Evolutionary conservation across 92 coral and sea anemone genomes (phyloP), one percentile per base, ranked within the genome.

Genomic region (Virgularia gustaviana): DNA sequence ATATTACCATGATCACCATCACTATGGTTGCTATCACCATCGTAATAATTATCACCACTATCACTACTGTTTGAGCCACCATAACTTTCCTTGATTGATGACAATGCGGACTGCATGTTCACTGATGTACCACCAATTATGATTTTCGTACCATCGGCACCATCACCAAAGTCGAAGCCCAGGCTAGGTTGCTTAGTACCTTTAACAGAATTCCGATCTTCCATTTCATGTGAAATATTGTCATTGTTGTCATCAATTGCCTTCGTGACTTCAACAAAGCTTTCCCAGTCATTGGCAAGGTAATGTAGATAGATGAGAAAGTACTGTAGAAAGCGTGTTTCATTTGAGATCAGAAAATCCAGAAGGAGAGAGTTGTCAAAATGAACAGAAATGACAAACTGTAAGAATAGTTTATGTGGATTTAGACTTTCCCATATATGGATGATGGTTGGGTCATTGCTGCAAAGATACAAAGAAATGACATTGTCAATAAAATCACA

Each of bases 331-430:
- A 92, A 92, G n/a, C 63, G 36, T n/a, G 98, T 92, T 81, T 92
- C 98, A n/a, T 89, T 76, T 36, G 98, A 92, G 28, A 92, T 86
- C 18, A 92, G 82, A 37, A 92, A 88, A 58, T 92, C 98, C 42
- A 92, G 86, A 22, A 92, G 71, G 24, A 92, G 75, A 2, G 96
- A 86, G 56, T 89, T 92, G 53, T 92, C 98, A 68, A 79, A 89
- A 36, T 67, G 68, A 37, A 89, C 57, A 13, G 86, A 64, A 10
- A 67, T 66, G n/a, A 90, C 60, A 55, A 92, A 92, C 42, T 73
- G 72, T 34, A 54, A 10, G 49, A 89, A 92, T 34, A 92, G 33
- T 32, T 39, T 22, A 49, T 92, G 98, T 15, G 98, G 98, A 72
- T 89, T 82, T 54, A 92, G 59, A 32, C n/a, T n/a, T n/a, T n/a